Conservation (phyloP, 1,140 invertebrate species). For the Atta texana region DNA sequence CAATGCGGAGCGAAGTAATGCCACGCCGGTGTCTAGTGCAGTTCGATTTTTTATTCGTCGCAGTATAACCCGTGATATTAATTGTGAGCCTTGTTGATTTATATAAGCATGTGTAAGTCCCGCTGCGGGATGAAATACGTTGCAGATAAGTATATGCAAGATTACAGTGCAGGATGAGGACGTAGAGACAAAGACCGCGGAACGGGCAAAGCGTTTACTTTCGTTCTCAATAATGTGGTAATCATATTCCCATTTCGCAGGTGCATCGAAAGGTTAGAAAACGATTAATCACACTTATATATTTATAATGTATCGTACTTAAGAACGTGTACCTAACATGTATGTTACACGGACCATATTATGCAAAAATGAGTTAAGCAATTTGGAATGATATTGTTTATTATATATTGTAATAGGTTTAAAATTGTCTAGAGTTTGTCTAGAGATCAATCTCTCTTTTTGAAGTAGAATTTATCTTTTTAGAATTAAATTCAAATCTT, state of each 20-base stretch:
- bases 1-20: conserved; percentile 36
- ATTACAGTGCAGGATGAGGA: conserved; percentile 6
- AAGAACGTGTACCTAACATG: neutral
- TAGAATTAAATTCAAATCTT: no score
- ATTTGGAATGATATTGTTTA: neutral
- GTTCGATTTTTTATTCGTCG: neutral
- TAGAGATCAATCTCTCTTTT: no score
- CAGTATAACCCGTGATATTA: conserved; percentile 42
- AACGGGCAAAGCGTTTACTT: neutral
- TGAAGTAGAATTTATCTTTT: no score
- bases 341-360: neutral
- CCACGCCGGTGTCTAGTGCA: conserved; percentile 2
- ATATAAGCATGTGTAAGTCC: conserved; percentile 41
- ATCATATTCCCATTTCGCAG: conserved; percentile 41
- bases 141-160: conserved; percentile 41
- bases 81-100: conserved; percentile 61
- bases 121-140: conserved; percentile 40
- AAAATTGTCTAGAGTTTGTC: neutral
- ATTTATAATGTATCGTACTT: neutral
- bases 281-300: conserved; percentile 1
- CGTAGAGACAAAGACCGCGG: conserved; percentile 44
- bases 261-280: conserved; percentile 13
- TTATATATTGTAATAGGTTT: neutral
- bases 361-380: neutral
- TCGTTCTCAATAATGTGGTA: conserved; percentile 9